These are phyloP conservation scores for Symphodus melops DNA, from an alignment of 2,113 vertebrate species.

Conservation along the genomic window DNA sequence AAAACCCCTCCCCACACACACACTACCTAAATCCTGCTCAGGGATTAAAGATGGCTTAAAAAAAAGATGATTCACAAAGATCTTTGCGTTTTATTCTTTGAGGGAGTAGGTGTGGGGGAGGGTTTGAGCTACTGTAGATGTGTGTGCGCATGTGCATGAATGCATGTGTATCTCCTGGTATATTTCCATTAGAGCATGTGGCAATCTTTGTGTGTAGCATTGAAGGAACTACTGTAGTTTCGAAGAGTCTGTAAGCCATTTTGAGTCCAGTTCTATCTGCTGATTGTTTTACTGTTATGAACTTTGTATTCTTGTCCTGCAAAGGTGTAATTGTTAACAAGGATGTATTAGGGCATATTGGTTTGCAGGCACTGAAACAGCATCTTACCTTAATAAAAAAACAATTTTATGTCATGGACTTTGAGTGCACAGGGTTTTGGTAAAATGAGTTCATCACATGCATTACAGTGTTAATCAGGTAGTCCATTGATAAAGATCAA, in stretches of 20 bases:
- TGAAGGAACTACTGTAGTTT: background rate
- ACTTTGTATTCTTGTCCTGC: constrained; percentile 18
- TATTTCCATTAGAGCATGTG: constrained; percentile 1
- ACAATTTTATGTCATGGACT: background rate
- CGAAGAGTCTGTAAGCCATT: background rate
- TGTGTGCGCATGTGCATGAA: constrained; percentile 15
- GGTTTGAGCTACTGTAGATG: constrained; percentile 4
- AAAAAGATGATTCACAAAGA: constrained; percentile 66
- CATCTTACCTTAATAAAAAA: background rate
- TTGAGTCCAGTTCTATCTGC: background rate
- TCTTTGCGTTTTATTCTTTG: constrained; percentile 9
- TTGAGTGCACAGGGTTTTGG: background rate
- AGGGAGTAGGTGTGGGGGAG: constrained; percentile 21
- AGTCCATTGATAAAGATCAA: background rate
- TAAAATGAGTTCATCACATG: constrained; percentile 3
- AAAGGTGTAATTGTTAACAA: constrained; percentile 1
- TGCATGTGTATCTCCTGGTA: constrained; percentile 16
- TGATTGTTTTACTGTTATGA: constrained; percentile 6
- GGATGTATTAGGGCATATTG: no score
- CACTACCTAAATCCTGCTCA: constrained; percentile 32
- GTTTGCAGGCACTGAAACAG: constrained; percentile 11
- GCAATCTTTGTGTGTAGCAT: background rate
- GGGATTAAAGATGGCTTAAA: constrained; percentile 68
- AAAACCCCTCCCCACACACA: constrained; percentile 27
- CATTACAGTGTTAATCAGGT: background rate